phyloP scores from a whole-genome alignment of 2,888 invertebrate species.

The Brenthis daphne region DNA sequence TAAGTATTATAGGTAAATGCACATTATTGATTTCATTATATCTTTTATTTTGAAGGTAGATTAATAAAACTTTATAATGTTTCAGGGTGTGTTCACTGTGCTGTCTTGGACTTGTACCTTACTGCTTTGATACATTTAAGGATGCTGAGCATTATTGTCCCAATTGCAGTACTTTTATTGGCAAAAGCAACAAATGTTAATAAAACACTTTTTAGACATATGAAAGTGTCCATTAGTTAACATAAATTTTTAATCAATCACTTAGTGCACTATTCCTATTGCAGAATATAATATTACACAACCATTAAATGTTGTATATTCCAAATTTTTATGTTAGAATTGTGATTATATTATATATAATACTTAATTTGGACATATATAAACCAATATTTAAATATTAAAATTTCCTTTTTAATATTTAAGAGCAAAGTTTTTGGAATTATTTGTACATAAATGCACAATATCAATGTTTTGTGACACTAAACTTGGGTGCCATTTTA shows the following conservation, averaged over 20 bases:
- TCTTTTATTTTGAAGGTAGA: background rate
- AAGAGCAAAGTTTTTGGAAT: no score
- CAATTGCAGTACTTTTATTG: conserved; percentile 76
- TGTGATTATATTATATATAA: no score
- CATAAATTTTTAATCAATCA: conserved; percentile 1
- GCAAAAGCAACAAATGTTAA: conserved; percentile 74
- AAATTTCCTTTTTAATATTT: no score
- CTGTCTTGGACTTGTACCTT: conserved; percentile 74
- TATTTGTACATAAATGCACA: no score
- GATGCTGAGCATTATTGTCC: conserved; percentile 79
- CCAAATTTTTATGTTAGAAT: no score
- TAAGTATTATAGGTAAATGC: conserved; percentile 50
- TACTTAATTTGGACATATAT: no score
- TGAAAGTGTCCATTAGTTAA: conserved; percentile 8
- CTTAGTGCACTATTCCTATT: background rate
- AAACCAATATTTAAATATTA: no score
- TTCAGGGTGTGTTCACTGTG: conserved; percentile 76
- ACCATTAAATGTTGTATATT: no score
- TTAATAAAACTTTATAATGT: conserved; percentile 29
- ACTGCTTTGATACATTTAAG: conserved; percentile 77
- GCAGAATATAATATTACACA: background rate
- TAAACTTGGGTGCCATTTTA: no score
- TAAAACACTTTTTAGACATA: conserved; percentile 23
- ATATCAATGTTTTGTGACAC: no score
- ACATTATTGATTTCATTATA: background rate